phyloP scores from a whole-genome alignment of 2,113 vertebrate species.

The Rhizomys pruinosus region DNA sequence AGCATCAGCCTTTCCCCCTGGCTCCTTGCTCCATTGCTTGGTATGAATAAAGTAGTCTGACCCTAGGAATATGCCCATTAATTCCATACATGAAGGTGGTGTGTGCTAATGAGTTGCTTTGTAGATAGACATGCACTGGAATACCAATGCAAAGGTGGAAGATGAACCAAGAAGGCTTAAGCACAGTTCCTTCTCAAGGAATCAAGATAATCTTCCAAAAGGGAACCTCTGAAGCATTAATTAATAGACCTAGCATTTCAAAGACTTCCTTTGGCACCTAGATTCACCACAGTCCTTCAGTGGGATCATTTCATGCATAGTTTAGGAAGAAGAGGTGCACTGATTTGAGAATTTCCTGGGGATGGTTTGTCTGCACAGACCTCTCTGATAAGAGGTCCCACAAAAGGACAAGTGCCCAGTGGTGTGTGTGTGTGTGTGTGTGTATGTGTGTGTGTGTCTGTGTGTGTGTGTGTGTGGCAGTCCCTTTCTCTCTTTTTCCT shows the following conservation, averaged over 20 bases:
- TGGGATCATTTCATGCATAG: not conserved
- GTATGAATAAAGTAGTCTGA: conserved; percentile 2
- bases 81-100: not conserved
- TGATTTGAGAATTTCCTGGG: not conserved
- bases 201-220: not conserved
- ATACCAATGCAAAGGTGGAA: not conserved
- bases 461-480: too few species aligned
- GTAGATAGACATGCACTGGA: not conserved
- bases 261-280: not conserved
- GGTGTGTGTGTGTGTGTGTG: too few species aligned
- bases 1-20: not conserved
- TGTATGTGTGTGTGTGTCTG: too few species aligned
- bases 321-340: not conserved
- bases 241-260: not conserved
- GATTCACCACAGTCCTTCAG: not conserved
- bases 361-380: not conserved
- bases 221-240: not conserved
- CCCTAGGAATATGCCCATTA: not conserved
- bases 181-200: not conserved
- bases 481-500: not conserved
- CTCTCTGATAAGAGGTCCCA: not conserved
- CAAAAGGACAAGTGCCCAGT: not conserved
- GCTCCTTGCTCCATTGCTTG: not conserved
- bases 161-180: not conserved
- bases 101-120: not conserved